Conservation (phyloP, 2,888 invertebrate genomes). For the Cecidostiba fungosa region DNA sequence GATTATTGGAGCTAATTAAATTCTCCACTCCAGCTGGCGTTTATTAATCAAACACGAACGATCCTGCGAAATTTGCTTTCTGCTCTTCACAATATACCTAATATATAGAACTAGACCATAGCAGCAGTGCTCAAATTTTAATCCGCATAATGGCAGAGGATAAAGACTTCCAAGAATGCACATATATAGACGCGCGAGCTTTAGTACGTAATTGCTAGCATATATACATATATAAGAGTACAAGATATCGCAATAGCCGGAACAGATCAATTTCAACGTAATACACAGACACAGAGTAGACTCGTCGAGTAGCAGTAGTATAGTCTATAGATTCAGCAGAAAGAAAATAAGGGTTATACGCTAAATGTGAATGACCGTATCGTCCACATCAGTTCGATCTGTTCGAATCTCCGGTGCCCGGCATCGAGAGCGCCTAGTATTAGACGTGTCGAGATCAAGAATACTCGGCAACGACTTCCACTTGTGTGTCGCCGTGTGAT, state of each 20-base stretch:
- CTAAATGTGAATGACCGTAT: slow-evolving; percentile 9
- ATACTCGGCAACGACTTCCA: slow-evolving; percentile 1
- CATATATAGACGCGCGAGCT: no score
- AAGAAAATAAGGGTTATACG: background rate
- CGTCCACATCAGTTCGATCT: background rate
- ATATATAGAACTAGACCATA: no score
- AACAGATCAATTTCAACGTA: background rate
- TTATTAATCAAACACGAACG: no score
- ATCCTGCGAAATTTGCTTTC: no score
- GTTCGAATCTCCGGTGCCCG: background rate
- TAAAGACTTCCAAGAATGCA: no score
- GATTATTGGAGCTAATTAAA: no score
- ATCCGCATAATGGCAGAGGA: no score
- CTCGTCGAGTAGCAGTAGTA: background rate
- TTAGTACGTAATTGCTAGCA: no score
- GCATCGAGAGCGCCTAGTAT: background rate
- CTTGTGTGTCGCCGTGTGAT: slow-evolving; percentile 13
- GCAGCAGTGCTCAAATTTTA: no score
- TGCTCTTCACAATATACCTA: no score
- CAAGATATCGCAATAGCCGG: background rate
- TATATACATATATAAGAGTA: no score
- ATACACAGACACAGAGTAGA: background rate
- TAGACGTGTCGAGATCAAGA: background rate
- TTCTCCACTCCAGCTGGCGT: no score
- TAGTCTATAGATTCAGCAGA: background rate